Evolutionary conservation across 1,140 invertebrate genomes (phyloP), one percentile per base, ranked within the genome.

Genomic region (Metopolophium dirhodum): DNA sequence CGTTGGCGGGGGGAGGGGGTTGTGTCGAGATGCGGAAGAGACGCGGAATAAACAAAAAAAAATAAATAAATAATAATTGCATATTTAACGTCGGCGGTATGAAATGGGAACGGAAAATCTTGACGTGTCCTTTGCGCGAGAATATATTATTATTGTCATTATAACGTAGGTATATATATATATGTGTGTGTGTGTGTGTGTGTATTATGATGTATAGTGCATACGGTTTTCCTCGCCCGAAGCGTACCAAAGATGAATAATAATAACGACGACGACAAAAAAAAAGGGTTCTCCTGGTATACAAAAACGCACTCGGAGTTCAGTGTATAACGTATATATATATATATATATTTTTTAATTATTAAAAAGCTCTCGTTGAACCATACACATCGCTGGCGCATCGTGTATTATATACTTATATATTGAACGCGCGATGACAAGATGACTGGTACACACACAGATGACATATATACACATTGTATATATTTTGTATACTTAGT

Each of bases 311-410:
- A 77, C 61, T 77, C n/a, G 6, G 61, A n/a, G 6, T 77, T 77
- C 61, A 18, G 61, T 77, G 30, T 3, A 77, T 77, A 77, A n/a
- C 30, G 30, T n/a, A 77, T 35, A 68, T 54, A 51, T 51, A 51
- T 51, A 49, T 14, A 22, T 68, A n/a, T n/a, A n/a, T 14, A 41
- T 37, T 35, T 82, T 41, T 35, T 41, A 83, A 41, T 83, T 41
- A 83, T 83, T 83, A 83, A 83, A 83, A 83, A 83, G 82, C 82
- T 83, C 22, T 83, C 82, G 22, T 83, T 83, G 35, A 83, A 83
- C 35, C 35, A 83, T 83, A 83, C n/a, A 68, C 82, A 23, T 41
- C 14, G 14, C 14, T n/a, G 51, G 51, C 22, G 0, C 0, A 6
- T n/a, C 14, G 11, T 18, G 61, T 20, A 77, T n/a, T n/a, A 14